Evolutionary conservation across 2,797 vertebrate genomes (phyloP), one percentile per base, ranked within the genome.

Genomic region (Odontamblyopus rebecca): DNA sequence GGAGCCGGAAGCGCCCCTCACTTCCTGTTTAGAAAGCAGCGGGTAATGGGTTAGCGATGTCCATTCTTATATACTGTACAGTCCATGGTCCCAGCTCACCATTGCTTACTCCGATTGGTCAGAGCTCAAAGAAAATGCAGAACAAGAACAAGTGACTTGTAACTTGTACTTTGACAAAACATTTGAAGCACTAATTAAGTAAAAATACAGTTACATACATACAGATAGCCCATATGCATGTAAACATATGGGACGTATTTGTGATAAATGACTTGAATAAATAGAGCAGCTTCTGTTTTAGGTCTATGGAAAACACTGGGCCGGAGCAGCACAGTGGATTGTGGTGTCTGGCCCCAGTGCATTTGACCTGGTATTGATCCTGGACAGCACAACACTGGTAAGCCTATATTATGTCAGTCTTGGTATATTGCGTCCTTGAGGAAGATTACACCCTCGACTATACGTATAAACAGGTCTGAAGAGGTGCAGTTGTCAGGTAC

Each of bases 351-450:
- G 19, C 9, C 6, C 12, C 32, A 13, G 19, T 6, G 19, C 30
- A 0, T 59, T 19, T 32, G 19, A 23, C 61, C 13, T 38, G n/a
- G 30, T 61, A 74, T 68, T 48, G 70, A 86, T 71, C 0, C 23
- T 63, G 27, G 30, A 48, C 54, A 12, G 16, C 38, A 26, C 3
- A 54, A 60, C 26, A 4, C 23, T 9, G 32, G 19, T 30, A 9
- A 13, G 67, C 50, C 51, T 23, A 38, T 60, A 60, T 2, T 23
- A 23, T 23, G 23, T 23, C 23, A 23, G 23, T 23, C 23, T 23
- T 51, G 4, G 59, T 70, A 48, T 60, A 8, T 15, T 3, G 32
- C 68, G 74, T 67, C 75, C 81, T 82, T 83, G 71, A 74, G 35
- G 68, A 68, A 67, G 12, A 23, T 0, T 32, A 2, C 51, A 56